Base-by-base conservation (phyloP, 2,113 vertebrate species). In the Cardinalis cardinalis region DNA sequence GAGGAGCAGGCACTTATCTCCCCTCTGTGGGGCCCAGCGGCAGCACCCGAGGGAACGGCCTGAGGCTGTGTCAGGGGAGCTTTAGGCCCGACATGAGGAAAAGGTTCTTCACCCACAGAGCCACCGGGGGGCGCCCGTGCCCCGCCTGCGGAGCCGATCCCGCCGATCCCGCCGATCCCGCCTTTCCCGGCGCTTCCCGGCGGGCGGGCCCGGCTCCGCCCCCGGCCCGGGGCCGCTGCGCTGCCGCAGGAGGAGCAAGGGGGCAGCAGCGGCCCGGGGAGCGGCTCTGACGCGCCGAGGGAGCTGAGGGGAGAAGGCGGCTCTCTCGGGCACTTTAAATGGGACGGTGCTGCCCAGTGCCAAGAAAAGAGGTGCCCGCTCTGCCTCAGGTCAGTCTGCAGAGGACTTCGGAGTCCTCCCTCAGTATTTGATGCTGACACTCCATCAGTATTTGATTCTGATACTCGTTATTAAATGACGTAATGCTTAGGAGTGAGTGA, bases 291-390 rank as follows among this genome's bases (percentile, higher is more conserved):
- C 32, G 0, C 18, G 1, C 2, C 12, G 7, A 31, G 29, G 16
- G 28, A 7, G 19, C 18, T 18, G 2, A 0, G 26, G 18, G n/a
- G 10, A 3, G 16, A 7, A 21, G 34, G 34, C 4, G 10, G 18
- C 20, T 0, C 29, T 7, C 26, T 9, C 24, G 4, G 29, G 3
- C 25, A 0, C 18, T 24, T 11, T 3, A 3, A 25, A n/a, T 4
- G 8, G 13, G 23, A 10, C 9, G 7, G 11, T 6, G 34, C 75
- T 34, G 43, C 56, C 23, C 25, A 19, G 14, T 10, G 26, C 23
- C 43, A 4, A 6, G 61, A 6, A 24, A 31, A 44, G 52, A 4
- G 18, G 9, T 5, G 14, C 16, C 14, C 10, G 1, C 26, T 20
- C 31, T 44, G 49, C 24, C 4, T 6, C 16, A 34, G 19, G 2